Evolutionary conservation across 2,113 vertebrate genomes (phyloP), one percentile per base, ranked within the genome.

Genomic region (Burhinus bistriatus): DNA sequence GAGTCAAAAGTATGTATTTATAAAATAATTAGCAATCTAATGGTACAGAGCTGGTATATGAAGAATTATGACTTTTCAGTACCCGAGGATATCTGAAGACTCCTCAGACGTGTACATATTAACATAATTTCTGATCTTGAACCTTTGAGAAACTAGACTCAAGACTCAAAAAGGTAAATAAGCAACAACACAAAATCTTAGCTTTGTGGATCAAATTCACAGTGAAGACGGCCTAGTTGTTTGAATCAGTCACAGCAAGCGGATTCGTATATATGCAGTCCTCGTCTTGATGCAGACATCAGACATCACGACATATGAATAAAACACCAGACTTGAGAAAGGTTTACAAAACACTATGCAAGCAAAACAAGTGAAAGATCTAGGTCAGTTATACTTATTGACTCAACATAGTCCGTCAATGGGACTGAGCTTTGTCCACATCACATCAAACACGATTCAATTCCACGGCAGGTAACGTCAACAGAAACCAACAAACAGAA

Each of bases 311-410:
- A 76, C 44, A 49, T 8, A 85, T 72, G 87, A 95, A 94, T 90
- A 94, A 95, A 94, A 91, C 87, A 91, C 79, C 68, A 94, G 82
- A 69, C n/a, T 83, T 5, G 54, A 44, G 61, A 91, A 83, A 82
- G 44, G 49, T 73, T 92, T 94, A 88, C 69, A 76, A 90, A 95
- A 91, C 73, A 59, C 32, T 71, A 44, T 34, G 57, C 44, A 72
- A 93, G 70, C 40, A 85, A 69, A 96, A 49, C 57, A 87, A 94
- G 45, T 5, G 58, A 93, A 70, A 65, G 25, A 55, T 88, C 75
- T 42, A 51, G 85, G 90, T 76, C 11, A 9, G 45, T 30, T 88
- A 14, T 45, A 72, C 79, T 93, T 96, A 87, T 66, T 95, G 89
- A 87, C 87, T 90, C 57, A 52, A n/a, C 57, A 80, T 12, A 38